Percentiles rank a stretch among this genome's conserved stretches.
phyloP scores from a whole-genome alignment of 2,113 vertebrate genomes.

The Clarias batrachus region DNA sequence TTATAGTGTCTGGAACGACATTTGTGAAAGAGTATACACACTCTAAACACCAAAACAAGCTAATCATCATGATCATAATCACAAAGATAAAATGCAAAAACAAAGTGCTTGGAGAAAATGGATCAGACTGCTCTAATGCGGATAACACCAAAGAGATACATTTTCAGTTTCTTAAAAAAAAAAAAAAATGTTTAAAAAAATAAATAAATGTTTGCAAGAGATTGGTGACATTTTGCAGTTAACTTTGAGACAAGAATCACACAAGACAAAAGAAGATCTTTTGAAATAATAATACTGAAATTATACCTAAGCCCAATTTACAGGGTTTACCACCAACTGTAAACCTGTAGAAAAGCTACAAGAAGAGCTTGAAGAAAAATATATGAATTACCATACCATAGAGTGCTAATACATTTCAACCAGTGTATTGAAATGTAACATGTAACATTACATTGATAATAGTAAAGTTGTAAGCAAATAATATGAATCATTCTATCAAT shows the following conservation, averaged over 20 bases:
- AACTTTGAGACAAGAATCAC: neutral
- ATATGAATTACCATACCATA: neutral
- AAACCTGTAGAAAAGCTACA: too few species aligned
- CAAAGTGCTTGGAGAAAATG: conserved; percentile 13
- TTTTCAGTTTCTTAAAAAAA: neutral
- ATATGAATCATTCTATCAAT: neutral
- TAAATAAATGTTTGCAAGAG: neutral
- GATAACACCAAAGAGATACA: neutral
- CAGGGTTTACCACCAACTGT: neutral
- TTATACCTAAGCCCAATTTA: neutral
- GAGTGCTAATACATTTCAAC: neutral
- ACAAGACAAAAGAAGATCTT: neutral
- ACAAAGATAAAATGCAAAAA: conserved; percentile 21
- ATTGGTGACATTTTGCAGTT: neutral
- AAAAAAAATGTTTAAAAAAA: neutral
- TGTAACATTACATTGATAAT: neutral
- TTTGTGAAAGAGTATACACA: conserved; percentile 16
- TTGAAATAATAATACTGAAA: neutral
- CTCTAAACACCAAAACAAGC: conserved; percentile 25
- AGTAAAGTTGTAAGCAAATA: neutral
- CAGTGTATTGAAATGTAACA: neutral
- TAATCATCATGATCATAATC: conserved; percentile 32
- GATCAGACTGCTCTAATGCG: neutral
- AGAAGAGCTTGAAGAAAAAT: neutral
- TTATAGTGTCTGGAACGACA: neutral